Evolutionary conservation across 2,797 vertebrate species (phyloP).

Genomic region (Denticeps clupeoides): DNA sequence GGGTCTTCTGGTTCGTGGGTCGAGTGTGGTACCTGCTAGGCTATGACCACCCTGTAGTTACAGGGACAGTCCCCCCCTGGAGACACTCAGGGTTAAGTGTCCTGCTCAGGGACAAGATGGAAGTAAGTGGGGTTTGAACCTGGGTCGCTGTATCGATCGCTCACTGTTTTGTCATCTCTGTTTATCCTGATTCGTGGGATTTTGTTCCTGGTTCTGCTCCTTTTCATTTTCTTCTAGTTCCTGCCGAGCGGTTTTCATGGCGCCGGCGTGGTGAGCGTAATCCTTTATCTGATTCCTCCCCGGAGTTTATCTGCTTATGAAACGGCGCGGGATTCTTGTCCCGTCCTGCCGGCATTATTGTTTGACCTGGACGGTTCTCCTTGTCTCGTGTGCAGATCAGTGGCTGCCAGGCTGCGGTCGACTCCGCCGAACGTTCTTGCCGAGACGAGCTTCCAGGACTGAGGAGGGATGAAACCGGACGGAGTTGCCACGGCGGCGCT

Average conservation of each 20-base stretch:
- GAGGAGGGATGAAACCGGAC: constrained; percentile 66
- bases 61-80: no score
- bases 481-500: constrained; percentile 56
- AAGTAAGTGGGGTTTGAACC: no score
- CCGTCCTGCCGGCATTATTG: constrained; percentile 11
- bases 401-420: constrained; percentile 23
- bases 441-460: constrained; percentile 41
- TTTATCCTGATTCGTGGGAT: background rate
- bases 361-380: background rate
- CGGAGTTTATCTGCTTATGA: constrained; percentile 2
- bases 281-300: constrained; percentile 20
- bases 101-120: no score
- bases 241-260: constrained; percentile 5
- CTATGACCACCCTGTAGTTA: no score
- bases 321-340: constrained; percentile 4
- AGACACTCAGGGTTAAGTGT: no score
- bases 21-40: no score
- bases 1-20: no score
- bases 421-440: constrained; percentile 19
- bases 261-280: background rate
- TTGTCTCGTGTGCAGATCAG: constrained; percentile 33
- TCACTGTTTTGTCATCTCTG: constrained; percentile 2
- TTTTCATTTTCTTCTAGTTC: background rate
- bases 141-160: constrained; percentile 26
- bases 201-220: background rate